These are phyloP conservation scores for Ceratina japonica DNA, from an alignment of 1,140 invertebrate species.

Conservation along the genomic window DNA sequence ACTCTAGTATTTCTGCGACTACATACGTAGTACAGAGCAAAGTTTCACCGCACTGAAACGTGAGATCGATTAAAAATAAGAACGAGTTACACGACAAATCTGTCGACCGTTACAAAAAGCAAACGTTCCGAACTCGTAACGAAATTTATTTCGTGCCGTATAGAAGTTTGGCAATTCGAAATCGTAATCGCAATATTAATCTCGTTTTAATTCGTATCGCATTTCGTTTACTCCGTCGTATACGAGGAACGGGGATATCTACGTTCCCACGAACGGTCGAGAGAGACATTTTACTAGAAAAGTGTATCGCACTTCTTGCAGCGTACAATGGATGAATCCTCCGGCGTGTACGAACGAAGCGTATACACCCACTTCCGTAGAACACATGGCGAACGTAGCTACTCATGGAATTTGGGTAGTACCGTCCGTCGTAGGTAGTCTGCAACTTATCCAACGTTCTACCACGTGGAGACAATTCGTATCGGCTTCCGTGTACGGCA, in stretches of 20 bases:
- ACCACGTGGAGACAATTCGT: constrained; percentile 86
- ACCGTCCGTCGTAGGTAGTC: constrained; percentile 87
- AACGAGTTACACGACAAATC: neutral
- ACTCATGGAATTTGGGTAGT: constrained; percentile 94
- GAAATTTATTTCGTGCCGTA: too few species aligned
- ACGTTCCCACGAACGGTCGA: neutral
- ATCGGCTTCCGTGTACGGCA: constrained; percentile 91
- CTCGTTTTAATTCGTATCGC: neutral
- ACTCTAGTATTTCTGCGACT: neutral
- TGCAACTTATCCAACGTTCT: constrained; percentile 87
- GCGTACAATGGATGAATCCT: constrained; percentile 86
- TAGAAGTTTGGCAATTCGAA: too few species aligned
- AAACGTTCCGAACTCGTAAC: too few species aligned
- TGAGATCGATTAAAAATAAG: neutral
- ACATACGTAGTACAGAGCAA: too few species aligned
- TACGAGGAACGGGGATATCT: neutral
- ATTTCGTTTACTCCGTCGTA: neutral
- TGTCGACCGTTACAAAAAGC: neutral
- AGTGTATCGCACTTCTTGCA: constrained; percentile 70
- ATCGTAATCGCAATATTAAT: too few species aligned
- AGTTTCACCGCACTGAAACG: neutral
- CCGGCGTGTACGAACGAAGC: constrained; percentile 82
- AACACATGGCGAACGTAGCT: constrained; percentile 94
- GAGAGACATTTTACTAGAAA: neutral
- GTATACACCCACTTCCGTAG: constrained; percentile 88